Percentiles rank a stretch among this genome's conserved stretches.
Conservation (phyloP, 92 coral and sea anemone genomes). For the Epizoanthus rinbou region DNA sequence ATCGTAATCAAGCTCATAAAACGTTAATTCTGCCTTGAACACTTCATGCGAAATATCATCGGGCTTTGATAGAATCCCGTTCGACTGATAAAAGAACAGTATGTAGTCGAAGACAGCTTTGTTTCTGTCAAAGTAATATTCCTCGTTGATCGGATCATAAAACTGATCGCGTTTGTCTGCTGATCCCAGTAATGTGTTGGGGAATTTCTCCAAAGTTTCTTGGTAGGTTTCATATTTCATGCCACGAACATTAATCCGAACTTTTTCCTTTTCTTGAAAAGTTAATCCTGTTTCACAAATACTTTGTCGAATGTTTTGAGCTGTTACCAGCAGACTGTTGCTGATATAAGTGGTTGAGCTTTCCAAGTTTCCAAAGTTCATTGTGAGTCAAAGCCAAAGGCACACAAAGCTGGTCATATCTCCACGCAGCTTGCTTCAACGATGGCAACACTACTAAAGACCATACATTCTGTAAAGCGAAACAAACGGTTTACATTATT, state of each 20-base stretch:
- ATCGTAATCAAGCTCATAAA: slow-evolving; percentile 70
- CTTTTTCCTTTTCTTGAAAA: slow-evolving; percentile 28
- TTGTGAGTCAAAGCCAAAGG: neutral
- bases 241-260: slow-evolving; percentile 84
- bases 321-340: neutral
- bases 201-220: slow-evolving; percentile 82
- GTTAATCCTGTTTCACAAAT: neutral
- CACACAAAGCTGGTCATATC: too few relatives aligned
- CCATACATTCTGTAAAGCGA: too few relatives aligned
- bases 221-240: slow-evolving; percentile 74
- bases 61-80: slow-evolving; percentile 88
- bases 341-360: neutral
- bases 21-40: slow-evolving; percentile 79
- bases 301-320: neutral
- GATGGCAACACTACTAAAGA: too few relatives aligned
- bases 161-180: slow-evolving; percentile 64
- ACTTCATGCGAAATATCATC: slow-evolving; percentile 67
- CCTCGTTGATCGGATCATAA: slow-evolving; percentile 66
- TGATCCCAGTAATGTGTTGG: slow-evolving; percentile 88
- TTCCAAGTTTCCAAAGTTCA: neutral
- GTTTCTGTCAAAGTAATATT: slow-evolving; percentile 77
- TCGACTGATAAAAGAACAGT: slow-evolving; percentile 90
- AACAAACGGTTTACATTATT: too few relatives aligned
- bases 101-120: slow-evolving; percentile 82
- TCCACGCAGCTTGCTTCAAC: too few relatives aligned